A percentile compares a stretch with the other conserved stretches of the same genome.
Conservation (phyloP, 2,113 vertebrate species). For the Rhadina sibilatrix region DNA sequence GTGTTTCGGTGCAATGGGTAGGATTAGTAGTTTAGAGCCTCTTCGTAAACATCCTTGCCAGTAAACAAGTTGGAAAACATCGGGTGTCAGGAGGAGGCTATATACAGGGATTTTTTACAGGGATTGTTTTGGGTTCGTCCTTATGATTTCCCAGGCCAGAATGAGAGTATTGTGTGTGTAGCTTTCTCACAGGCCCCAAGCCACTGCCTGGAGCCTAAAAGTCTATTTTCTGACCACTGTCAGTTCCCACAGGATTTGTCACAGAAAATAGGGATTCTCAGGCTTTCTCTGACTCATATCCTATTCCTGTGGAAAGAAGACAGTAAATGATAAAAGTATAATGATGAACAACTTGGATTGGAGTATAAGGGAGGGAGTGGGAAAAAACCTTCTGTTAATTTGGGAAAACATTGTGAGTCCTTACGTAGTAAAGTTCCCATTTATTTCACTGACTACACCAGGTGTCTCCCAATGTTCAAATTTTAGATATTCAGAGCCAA, state of each 20-base stretch:
- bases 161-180: no score
- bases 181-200: no score
- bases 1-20: no score
- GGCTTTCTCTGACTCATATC: neutral
- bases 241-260: neutral
- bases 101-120: no score
- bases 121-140: no score
- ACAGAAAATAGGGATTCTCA: neutral
- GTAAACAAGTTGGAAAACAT: no score
- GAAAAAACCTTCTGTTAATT: neutral
- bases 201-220: no score
- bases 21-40: no score
- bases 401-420: neutral
- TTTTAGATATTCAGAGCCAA: neutral
- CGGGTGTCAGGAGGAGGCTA: no score
- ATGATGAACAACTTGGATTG: neutral
- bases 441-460: neutral
- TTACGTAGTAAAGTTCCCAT: neutral
- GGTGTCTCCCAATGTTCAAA: fast-evolving
- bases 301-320: neutral
- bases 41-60: no score
- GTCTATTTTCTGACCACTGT: no score
- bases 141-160: no score
- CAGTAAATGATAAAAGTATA: neutral
- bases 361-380: neutral